phyloP scores from a whole-genome alignment of 2,888 invertebrate species.

The Apotomis betuletana region DNA sequence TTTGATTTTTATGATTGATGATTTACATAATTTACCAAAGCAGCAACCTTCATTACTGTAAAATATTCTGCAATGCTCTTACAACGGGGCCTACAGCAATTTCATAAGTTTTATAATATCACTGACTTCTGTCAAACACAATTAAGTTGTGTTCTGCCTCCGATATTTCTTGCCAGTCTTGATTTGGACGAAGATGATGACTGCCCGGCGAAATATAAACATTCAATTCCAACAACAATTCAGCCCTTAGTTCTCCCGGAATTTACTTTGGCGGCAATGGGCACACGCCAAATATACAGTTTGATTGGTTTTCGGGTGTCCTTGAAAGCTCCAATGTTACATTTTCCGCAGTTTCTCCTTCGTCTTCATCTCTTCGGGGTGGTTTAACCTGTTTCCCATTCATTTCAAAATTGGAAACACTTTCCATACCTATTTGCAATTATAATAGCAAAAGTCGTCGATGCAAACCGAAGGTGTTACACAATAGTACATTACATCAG shows the following conservation, averaged over 20 bases:
- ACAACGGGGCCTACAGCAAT: constrained; percentile 1
- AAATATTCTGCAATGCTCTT: too few species aligned
- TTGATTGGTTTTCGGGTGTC: constrained; percentile 1
- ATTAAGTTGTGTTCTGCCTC: neutral
- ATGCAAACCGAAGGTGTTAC: too few species aligned
- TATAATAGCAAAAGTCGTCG: too few species aligned
- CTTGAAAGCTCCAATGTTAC: neutral
- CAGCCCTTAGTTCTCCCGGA: neutral
- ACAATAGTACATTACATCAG: too few species aligned
- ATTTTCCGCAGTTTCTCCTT: neutral
- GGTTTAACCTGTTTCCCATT: neutral
- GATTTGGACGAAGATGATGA: neutral
- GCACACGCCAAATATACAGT: constrained; percentile 1
- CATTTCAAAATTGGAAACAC: constrained; percentile 1
- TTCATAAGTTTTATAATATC: neutral
- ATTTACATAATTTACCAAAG: too few species aligned
- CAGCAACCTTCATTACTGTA: too few species aligned
- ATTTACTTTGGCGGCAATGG: neutral
- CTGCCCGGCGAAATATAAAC: constrained; percentile 1
- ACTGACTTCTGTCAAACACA: constrained; percentile 2
- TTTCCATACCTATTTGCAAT: neutral
- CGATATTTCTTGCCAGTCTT: constrained; percentile 1
- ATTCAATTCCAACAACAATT: neutral
- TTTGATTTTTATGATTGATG: too few species aligned
- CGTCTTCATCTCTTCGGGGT: neutral